Evolutionary conservation across 2,113 vertebrate species (phyloP).

Genomic region (Lynx canadensis): DNA sequence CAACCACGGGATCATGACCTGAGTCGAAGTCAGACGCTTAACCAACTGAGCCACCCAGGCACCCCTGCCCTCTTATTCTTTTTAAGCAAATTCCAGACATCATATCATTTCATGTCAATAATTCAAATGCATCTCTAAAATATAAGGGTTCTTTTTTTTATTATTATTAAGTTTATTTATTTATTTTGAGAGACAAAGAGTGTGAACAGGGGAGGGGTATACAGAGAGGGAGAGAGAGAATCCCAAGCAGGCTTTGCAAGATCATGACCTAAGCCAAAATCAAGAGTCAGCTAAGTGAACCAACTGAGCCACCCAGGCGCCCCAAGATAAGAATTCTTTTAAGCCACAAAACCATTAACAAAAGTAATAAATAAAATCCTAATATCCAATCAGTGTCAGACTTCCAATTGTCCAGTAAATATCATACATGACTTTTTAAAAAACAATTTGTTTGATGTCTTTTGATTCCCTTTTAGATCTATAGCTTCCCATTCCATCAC

Average conservation of each 20-base stretch:
- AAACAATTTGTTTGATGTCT: background rate
- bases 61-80: background rate
- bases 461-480: background rate
- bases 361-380: conserved; percentile 7
- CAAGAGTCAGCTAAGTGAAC: too few species aligned
- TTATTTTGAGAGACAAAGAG: too few species aligned
- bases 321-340: background rate
- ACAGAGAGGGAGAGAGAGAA: too few species aligned
- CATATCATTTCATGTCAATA: conserved; percentile 40
- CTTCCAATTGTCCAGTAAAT: conserved; percentile 8
- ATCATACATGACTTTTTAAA: background rate
- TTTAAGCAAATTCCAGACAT: conserved; percentile 36
- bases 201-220: too few species aligned
- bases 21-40: too few species aligned
- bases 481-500: background rate
- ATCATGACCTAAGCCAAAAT: too few species aligned
- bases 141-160: too few species aligned
- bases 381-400: background rate
- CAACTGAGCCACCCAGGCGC: too few species aligned
- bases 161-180: too few species aligned
- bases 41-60: too few species aligned
- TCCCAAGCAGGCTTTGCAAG: too few species aligned
- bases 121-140: conserved; percentile 43
- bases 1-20: too few species aligned
- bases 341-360: background rate